phyloP scores from a whole-genome alignment of 2,888 invertebrate species.

The Meghimatium bilineatum region DNA sequence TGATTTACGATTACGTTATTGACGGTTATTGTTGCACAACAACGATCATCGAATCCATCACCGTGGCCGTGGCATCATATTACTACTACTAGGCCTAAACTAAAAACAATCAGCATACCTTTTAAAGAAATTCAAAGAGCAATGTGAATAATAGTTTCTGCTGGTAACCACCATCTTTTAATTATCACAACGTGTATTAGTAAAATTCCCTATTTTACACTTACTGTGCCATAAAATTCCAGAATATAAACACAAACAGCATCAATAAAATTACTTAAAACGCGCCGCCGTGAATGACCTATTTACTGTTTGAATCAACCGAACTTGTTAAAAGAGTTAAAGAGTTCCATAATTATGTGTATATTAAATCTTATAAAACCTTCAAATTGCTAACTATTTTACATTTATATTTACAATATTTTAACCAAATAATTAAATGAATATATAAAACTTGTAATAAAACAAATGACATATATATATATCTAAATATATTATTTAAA shows the following conservation, averaged over 20 bases:
- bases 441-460: no score
- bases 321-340: neutral
- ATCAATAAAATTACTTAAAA: neutral
- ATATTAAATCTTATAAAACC: neutral
- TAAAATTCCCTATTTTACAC: neutral
- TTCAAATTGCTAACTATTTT: neutral
- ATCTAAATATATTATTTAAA: neutral
- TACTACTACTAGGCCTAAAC: no score
- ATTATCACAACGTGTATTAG: neutral
- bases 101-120: no score
- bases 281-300: conserved; percentile 22
- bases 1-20: no score
- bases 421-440: no score
- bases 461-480: no score
- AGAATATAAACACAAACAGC: neutral
- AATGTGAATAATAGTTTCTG: neutral
- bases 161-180: neutral
- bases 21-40: no score
- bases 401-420: no score
- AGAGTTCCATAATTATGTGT: neutral
- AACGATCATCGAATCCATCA: no score
- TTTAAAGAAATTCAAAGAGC: no score
- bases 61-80: no score
- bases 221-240: conserved; percentile 10
- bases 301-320: conserved; percentile 30